Percentiles rank a stretch among this genome's conserved stretches.
Conservation (phyloP, 53 echinoderm and acorn worm genomes). For the Holothuria scabra region DNA sequence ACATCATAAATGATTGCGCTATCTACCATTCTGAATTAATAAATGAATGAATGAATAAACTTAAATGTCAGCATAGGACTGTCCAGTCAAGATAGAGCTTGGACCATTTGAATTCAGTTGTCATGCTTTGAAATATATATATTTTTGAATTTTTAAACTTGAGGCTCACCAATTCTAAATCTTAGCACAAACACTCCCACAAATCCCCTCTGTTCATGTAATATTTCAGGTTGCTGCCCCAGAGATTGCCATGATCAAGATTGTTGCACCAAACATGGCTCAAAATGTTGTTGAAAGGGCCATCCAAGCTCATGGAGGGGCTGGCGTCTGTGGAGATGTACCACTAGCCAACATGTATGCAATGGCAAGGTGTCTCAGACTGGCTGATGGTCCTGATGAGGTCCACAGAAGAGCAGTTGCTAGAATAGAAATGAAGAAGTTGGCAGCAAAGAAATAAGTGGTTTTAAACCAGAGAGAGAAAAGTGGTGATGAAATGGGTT, state of each 20-base stretch:
- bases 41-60: no score
- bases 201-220: background rate
- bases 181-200: no score
- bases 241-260: slow-evolving; percentile 99
- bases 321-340: slow-evolving; percentile 79
- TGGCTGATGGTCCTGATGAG: slow-evolving; percentile 98
- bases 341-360: slow-evolving; percentile 76
- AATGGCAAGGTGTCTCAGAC: slow-evolving; percentile 68
- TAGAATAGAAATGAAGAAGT: slow-evolving; percentile 80
- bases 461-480: no score
- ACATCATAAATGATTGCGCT: no score
- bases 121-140: no score
- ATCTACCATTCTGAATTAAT: no score
- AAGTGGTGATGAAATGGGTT: no score
- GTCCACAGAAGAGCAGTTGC: slow-evolving; percentile 86
- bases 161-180: no score
- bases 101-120: no score
- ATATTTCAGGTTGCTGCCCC: slow-evolving; percentile 72
- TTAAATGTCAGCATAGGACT: no score
- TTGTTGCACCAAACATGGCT: slow-evolving; percentile 91
- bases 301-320: slow-evolving; percentile 92
- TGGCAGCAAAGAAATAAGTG: slow-evolving; percentile 17
- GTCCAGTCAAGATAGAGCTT: no score
- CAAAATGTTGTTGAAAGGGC: slow-evolving; percentile 84
- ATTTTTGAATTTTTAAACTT: no score